phyloP scores from a whole-genome alignment of 2,797 vertebrate species.

The Brotula barbata region DNA sequence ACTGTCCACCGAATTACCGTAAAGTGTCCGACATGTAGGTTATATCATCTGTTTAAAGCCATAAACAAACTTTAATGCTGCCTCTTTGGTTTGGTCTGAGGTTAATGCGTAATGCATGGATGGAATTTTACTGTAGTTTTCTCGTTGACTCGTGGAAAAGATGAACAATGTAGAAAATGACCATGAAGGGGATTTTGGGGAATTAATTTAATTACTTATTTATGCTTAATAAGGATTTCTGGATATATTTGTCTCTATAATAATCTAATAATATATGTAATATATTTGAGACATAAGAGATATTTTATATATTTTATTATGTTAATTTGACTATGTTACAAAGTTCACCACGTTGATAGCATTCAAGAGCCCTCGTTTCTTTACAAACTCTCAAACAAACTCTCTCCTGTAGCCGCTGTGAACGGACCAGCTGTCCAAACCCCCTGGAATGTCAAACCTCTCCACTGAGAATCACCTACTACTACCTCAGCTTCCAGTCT shows the following conservation, averaged over 20 bases:
- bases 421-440: conserved; percentile 87
- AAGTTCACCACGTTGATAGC: too few relatives aligned
- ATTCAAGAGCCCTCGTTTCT: too few relatives aligned
- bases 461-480: conserved; percentile 90
- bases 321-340: too few relatives aligned
- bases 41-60: not conserved
- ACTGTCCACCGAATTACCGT: conserved; percentile 91
- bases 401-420: conserved; percentile 84
- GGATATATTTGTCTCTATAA: not conserved
- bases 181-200: too few relatives aligned
- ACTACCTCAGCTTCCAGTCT: conserved; percentile 94
- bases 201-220: not conserved
- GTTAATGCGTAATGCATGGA: not conserved
- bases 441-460: conserved; percentile 89
- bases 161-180: not conserved
- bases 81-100: not conserved
- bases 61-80: not conserved
- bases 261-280: too few relatives aligned
- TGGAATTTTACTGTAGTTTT: too few relatives aligned
- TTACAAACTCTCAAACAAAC: too few relatives aligned
- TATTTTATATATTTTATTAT: too few relatives aligned
- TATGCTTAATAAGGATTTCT: not conserved
- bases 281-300: too few relatives aligned
- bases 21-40: conserved; percentile 90
- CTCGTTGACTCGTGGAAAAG: not conserved